Evolutionary conservation across 2,888 invertebrate genomes (phyloP), one percentile per base, ranked within the genome.

Genomic region (Chaetogeoica ovagalla): DNA sequence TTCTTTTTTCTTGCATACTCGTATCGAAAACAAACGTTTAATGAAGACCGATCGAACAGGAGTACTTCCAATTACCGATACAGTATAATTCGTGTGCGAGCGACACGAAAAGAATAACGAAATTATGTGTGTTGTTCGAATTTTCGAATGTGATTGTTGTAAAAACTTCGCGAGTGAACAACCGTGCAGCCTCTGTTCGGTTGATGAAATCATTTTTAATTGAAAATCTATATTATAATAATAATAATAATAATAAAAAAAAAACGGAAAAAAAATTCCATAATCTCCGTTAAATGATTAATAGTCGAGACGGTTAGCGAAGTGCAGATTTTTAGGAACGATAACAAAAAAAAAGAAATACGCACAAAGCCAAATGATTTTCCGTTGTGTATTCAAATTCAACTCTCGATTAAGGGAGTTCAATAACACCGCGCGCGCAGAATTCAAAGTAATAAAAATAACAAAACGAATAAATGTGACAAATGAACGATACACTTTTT

Each of bases 21-120:
- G 55, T n/a, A 63, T 71, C 71, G 62, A 71, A 70, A 79, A 70
- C 63, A 52, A 79, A 63, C 55, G 23, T 55, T 70, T 55, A 70
- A 71, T 71, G 62, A 63, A 79, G 55, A 79, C 63, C 71, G 9
- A 57, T 30, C 3, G 52, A 62, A 69, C 48, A 21, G 19, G 48
- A 43, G 15, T 68, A 60, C 43, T 68, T 23, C 43, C n/a, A 43
- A 76, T 60, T 68, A 68, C 37, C 37, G 15, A 23, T 43, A 43
- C 6, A n/a, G 3, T n/a, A 43, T 8, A 4, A 8, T 8, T 6
- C 39, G 39, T 8, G 6, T 39, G 39, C 39, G 39, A 6, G 8
- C 39, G 39, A 6, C 6, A 39, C 4, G 39, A 39, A 39, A 39
- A 39, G 21, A 2, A 5, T 7, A 8, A 39, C 37, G 3, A 13